phyloP scores from a whole-genome alignment of 2,797 vertebrate species.

The Gadopsis marmoratus region DNA sequence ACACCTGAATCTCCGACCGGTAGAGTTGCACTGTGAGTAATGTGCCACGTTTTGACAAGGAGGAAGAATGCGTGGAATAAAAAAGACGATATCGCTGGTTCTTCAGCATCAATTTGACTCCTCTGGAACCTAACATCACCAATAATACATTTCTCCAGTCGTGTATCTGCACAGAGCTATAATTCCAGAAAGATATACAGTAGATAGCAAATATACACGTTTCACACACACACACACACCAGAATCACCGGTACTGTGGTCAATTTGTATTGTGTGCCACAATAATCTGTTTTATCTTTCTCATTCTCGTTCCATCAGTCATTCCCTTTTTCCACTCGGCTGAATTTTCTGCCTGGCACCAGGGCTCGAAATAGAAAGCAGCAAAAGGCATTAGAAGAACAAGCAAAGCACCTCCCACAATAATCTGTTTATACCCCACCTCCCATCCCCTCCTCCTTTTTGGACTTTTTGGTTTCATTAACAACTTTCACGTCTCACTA shows the following conservation, averaged over 20 bases:
- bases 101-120: not conserved
- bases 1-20: not conserved
- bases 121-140: not conserved
- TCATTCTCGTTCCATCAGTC: conserved; percentile 12
- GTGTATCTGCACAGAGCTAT: not conserved
- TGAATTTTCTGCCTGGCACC: conserved; percentile 56
- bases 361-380: conserved; percentile 57
- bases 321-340: conserved; percentile 35
- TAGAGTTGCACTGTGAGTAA: not conserved
- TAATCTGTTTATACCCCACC: conserved; percentile 51
- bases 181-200: not conserved
- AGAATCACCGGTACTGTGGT: not conserved
- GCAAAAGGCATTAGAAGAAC: conserved; percentile 59
- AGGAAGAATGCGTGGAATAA: not conserved
- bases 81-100: not conserved
- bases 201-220: not conserved
- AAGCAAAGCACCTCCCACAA: conserved; percentile 43
- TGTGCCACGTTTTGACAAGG: not conserved
- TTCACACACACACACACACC: not conserved
- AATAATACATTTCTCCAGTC: not conserved
- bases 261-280: conserved; percentile 20
- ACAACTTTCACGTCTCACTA: conserved; percentile 18
- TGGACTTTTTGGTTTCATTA: conserved; percentile 28
- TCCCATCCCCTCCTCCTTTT: conserved; percentile 1
- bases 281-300: not conserved